Base-by-base conservation (phyloP, 2,113 vertebrate genomes). In the Dendropsophus ebraccatus region DNA sequence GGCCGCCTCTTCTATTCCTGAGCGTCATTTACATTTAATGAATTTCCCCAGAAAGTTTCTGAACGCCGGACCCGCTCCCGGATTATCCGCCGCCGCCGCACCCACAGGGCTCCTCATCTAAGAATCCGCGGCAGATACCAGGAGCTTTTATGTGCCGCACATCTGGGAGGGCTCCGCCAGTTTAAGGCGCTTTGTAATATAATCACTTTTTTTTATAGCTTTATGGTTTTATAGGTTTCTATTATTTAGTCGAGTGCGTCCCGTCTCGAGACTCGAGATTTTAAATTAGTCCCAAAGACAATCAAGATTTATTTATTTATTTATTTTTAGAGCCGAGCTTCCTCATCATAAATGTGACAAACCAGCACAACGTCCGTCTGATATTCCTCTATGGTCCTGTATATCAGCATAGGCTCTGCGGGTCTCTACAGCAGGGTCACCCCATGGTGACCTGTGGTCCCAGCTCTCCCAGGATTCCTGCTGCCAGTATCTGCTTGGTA, bases 51-150 rank as follows among this genome's bases (percentile, higher is more conserved):
- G 35, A 79, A 58, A 54, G 2, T 21, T 45, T 21, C n/a, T 58
- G 76, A 60, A 37, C 32, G 41, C 25, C 12, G 23, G 77, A 60
- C 54, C 56, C 10, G 25, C 60, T 80, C 50, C 35, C 62, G 12
- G 23, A 80, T 25, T 80, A 62, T 28, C 4, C 32, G 16, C 21
- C 21, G 50, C 4, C 32, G 16, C 21, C 21, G 5, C 7, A 54
- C 77, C 77, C 77, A 32, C n/a, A 58, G 52, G 77, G 77, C 77
- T 62, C 45, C 12, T 60, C 54, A 60, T 60, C 77, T 41, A 41
- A 32, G 77, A 62, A 60, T 80, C 28, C 62, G 23, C 13, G 32
- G 76, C 52, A 35, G 76, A 79, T 41, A 41, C 14, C 11, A 79
- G 60, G 54, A 19, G 9, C 32, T 80, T 23, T 62, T 14, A 76